Evolutionary conservation across 2,888 invertebrate genomes (phyloP).

Genomic region (Drosophila sordidula): DNA sequence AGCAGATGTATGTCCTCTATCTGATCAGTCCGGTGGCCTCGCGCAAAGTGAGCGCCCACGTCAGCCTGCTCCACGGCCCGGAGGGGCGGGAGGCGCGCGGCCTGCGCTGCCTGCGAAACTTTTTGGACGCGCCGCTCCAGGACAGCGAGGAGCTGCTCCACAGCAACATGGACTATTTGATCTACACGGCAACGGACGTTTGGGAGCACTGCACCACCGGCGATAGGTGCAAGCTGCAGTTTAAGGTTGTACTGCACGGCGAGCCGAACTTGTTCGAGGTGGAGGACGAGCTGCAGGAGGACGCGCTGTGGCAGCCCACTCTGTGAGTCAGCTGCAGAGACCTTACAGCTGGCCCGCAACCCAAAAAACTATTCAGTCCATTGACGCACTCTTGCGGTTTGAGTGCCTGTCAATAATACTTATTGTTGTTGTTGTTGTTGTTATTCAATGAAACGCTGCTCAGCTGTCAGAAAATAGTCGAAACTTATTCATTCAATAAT

Average conservation of each 20-base stretch:
- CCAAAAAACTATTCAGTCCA: slow-evolving; percentile 24
- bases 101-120: slow-evolving; percentile 51
- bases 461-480: slow-evolving; percentile 60
- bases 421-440: too few relatives aligned
- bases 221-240: slow-evolving; percentile 14
- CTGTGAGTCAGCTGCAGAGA: slow-evolving; percentile 34
- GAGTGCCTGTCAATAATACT: slow-evolving; percentile 76
- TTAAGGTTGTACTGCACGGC: slow-evolving; percentile 50
- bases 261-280: slow-evolving; percentile 49
- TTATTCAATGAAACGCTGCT: slow-evolving; percentile 53
- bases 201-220: slow-evolving; percentile 20
- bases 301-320: background rate
- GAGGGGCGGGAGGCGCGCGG: slow-evolving; percentile 39
- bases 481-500: slow-evolving; percentile 70
- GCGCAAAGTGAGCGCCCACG: slow-evolving; percentile 39
- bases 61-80: slow-evolving; percentile 29
- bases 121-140: slow-evolving; percentile 44
- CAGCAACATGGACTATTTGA: slow-evolving; percentile 54
- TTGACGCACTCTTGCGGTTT: slow-evolving; percentile 67
- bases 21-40: slow-evolving; percentile 46
- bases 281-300: background rate
- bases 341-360: slow-evolving; percentile 44
- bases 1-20: slow-evolving; percentile 51
- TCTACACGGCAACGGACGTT: slow-evolving; percentile 46
- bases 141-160: slow-evolving; percentile 46